Evolutionary conservation across 2,797 vertebrate genomes (phyloP).

Genomic region (Calcarius lapponicus): DNA sequence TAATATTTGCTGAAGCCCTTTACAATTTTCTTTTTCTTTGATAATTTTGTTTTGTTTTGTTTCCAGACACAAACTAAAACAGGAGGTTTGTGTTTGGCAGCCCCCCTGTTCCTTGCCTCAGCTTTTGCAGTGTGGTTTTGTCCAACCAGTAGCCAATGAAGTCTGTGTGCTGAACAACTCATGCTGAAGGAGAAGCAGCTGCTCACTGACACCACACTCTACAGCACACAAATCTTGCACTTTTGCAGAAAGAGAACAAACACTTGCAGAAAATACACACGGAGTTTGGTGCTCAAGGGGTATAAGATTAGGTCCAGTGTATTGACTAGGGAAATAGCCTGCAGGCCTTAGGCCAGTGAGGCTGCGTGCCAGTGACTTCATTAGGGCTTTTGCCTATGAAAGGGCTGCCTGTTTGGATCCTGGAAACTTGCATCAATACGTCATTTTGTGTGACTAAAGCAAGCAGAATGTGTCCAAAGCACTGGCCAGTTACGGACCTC

Average conservation of each 20-base stretch:
- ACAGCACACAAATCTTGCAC: constrained; percentile 50
- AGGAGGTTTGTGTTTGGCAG: not conserved
- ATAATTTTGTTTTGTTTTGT: not conserved
- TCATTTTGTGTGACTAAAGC: constrained; percentile 66
- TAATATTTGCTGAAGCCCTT: not conserved
- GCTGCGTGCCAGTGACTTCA: constrained; percentile 65
- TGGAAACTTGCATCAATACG: constrained; percentile 62
- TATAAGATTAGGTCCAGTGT: constrained; percentile 60
- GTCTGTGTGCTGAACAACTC: not conserved
- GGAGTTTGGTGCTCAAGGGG: constrained; percentile 45
- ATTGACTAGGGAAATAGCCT: constrained; percentile 58
- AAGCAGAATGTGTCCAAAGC: constrained; percentile 34
- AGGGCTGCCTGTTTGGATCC: constrained; percentile 60
- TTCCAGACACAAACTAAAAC: not conserved
- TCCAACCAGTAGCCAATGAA: not conserved
- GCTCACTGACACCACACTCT: constrained; percentile 25
- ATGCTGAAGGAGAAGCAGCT: constrained; percentile 59
- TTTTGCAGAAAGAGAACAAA: constrained; percentile 47
- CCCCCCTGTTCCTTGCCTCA: accelerated
- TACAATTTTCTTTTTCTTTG: not conserved
- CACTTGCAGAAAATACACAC: constrained; percentile 46
- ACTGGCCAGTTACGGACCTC: not conserved
- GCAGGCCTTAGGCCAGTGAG: constrained; percentile 37
- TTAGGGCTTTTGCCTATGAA: constrained; percentile 60
- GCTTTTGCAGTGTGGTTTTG: not conserved